Evolutionary conservation across 2,888 invertebrate genomes (phyloP).

Genomic region (Disparrhopalites patrizii): DNA sequence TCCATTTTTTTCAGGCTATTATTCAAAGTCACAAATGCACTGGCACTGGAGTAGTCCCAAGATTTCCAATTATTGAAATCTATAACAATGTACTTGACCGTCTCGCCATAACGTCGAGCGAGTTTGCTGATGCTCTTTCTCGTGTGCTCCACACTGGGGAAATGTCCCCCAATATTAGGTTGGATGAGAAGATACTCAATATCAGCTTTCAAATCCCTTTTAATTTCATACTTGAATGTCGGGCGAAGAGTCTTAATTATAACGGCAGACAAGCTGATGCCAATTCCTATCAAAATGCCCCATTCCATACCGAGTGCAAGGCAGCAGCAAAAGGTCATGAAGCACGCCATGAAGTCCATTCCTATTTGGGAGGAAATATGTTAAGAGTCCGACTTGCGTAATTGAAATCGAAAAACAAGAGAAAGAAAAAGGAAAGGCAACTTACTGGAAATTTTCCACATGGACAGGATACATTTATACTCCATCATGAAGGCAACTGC

Average conservation of each 20-base stretch:
- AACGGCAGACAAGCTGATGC: constrained; percentile 74
- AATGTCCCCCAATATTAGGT: constrained; percentile 33
- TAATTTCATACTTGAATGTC: constrained; percentile 70
- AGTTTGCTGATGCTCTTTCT: constrained; percentile 31
- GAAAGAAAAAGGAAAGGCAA: not conserved
- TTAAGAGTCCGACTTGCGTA: not conserved
- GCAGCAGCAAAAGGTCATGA: constrained; percentile 78
- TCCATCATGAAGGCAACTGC: constrained; percentile 81
- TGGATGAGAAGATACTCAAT: constrained; percentile 30
- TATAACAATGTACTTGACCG: constrained; percentile 12
- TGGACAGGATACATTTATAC: constrained; percentile 59
- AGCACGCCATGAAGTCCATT: constrained; percentile 76
- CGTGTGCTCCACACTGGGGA: constrained; percentile 38
- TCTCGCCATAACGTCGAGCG: not conserved
- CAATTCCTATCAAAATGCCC: constrained; percentile 79
- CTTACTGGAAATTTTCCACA: constrained; percentile 80
- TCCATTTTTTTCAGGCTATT: constrained; percentile 1
- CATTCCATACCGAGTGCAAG: constrained; percentile 76
- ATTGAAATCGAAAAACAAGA: no score
- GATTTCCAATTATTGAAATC: constrained; percentile 21
- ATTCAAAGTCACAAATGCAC: constrained; percentile 1
- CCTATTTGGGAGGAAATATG: constrained; percentile 56
- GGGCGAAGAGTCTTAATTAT: constrained; percentile 81
- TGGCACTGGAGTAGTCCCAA: constrained; percentile 26
- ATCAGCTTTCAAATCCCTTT: constrained; percentile 54